A percentile compares a stretch with the other conserved stretches of the same genome.
phyloP scores from a whole-genome alignment of 2,113 vertebrate species.

The Cyprinus carpio region DNA sequence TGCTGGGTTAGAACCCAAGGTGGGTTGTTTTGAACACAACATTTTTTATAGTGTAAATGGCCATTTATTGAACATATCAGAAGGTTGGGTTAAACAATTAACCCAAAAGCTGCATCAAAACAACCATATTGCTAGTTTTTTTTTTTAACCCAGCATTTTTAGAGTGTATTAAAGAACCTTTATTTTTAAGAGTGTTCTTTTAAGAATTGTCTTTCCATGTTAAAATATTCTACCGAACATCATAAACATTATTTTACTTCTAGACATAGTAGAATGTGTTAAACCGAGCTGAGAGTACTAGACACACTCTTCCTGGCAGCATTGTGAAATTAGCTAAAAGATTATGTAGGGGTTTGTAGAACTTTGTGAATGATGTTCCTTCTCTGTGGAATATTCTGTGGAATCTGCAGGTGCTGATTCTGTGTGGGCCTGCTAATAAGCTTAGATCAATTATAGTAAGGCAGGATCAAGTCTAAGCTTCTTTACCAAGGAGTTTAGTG shows the following conservation, averaged over 20 bases:
- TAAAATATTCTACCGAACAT: background rate
- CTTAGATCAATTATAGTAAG: conserved; percentile 19
- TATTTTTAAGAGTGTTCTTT: background rate
- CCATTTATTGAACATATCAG: too few species aligned
- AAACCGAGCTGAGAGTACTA: background rate
- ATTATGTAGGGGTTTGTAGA: background rate
- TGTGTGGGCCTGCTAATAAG: conserved; percentile 23
- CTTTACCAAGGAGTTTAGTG: background rate
- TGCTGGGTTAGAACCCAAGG: too few species aligned
- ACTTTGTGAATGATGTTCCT: background rate
- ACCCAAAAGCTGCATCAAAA: too few species aligned
- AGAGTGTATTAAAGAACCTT: too few species aligned
- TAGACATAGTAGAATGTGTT: background rate
- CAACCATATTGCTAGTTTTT: too few species aligned
- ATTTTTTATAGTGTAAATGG: too few species aligned
- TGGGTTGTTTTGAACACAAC: too few species aligned
- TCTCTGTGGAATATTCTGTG: background rate
- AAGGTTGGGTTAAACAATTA: too few species aligned
- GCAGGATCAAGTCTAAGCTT: conserved; percentile 17
- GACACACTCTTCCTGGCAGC: background rate
- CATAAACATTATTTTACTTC: too few species aligned
- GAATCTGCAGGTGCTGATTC: background rate
- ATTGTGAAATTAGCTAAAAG: background rate
- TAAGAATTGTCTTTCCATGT: background rate
- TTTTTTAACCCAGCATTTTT: too few species aligned